These are phyloP conservation scores for Spinus olivaceus DNA, from an alignment of 2,797 vertebrate species.

Conservation along the genomic window DNA sequence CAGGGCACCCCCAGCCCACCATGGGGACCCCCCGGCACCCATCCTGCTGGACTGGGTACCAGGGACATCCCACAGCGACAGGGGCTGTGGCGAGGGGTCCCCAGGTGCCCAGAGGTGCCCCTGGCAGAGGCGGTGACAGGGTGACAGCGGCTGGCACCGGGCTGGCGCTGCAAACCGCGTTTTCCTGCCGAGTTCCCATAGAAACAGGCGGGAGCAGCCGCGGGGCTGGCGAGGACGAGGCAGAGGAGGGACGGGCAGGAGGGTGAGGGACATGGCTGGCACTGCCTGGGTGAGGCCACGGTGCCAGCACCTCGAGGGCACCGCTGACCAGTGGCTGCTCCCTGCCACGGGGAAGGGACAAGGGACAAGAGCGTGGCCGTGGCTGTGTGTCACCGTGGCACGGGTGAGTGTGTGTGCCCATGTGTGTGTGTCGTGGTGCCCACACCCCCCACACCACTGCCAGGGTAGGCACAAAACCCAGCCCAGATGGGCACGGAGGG, in stretches of 20 bases:
- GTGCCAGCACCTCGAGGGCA: not conserved
- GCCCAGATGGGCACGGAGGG: not conserved
- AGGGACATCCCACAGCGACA: accelerated
- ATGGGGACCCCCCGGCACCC: accelerated
- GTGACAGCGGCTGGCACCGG: not conserved
- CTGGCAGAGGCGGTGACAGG: not conserved
- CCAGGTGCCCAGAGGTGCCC: not conserved
- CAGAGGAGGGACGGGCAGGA: not conserved
- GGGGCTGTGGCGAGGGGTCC: not conserved
- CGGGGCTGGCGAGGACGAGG: constrained; percentile 14
- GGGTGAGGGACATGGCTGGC: not conserved
- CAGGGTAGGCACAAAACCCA: not conserved
- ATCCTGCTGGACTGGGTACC: accelerated
- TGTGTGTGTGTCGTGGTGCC: accelerated
- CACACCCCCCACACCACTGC: not conserved
- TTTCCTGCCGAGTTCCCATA: constrained; percentile 71
- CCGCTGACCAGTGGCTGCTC: accelerated
- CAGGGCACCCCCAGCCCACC: accelerated
- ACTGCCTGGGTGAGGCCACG: not conserved
- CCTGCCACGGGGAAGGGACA: accelerated
- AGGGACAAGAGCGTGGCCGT: not conserved
- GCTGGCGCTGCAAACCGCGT: constrained; percentile 30
- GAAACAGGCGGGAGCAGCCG: constrained; percentile 59
- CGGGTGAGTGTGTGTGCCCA: accelerated
- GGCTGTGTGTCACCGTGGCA: accelerated